Percentiles rank a stretch among this genome's conserved stretches.
Conservation (phyloP, 2,888 invertebrate genomes). For the Leptopilina myrica region DNA sequence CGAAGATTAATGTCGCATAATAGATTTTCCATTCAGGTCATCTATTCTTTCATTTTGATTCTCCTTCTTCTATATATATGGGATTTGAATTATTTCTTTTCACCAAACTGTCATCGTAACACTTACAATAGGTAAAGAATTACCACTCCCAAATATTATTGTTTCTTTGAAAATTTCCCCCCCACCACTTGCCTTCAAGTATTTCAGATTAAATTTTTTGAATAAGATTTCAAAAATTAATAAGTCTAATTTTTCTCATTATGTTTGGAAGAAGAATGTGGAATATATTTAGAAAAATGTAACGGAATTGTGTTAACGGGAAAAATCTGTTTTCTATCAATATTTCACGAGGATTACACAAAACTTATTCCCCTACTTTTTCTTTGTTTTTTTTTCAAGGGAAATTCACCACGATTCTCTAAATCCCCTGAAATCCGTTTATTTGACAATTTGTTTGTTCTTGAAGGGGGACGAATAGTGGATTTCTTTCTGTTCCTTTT, state of each 20-base stretch:
- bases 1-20: slow-evolving; percentile 25
- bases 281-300: background rate
- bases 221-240: too few relatives aligned
- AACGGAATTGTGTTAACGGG: background rate
- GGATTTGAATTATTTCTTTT: slow-evolving; percentile 4
- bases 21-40: slow-evolving; percentile 26
- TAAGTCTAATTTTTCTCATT: too few relatives aligned
- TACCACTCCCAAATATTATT: background rate
- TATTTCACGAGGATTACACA: slow-evolving; percentile 5
- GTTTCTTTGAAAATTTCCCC: too few relatives aligned
- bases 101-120: slow-evolving; percentile 3
- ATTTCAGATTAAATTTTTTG: too few relatives aligned
- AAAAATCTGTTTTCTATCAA: background rate
- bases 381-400: background rate
- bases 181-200: too few relatives aligned
- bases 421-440: background rate
- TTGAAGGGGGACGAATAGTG: too few relatives aligned
- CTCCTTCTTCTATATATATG: background rate
- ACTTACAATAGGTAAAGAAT: background rate
- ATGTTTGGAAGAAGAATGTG: too few relatives aligned
- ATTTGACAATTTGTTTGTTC: background rate
- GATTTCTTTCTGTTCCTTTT: too few relatives aligned
- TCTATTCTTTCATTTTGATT: background rate
- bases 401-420: background rate
- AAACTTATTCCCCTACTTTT: slow-evolving; percentile 5